These are phyloP conservation scores for Polietes domitor DNA, from an alignment of 2,888 invertebrate species.

Conservation along the genomic window DNA sequence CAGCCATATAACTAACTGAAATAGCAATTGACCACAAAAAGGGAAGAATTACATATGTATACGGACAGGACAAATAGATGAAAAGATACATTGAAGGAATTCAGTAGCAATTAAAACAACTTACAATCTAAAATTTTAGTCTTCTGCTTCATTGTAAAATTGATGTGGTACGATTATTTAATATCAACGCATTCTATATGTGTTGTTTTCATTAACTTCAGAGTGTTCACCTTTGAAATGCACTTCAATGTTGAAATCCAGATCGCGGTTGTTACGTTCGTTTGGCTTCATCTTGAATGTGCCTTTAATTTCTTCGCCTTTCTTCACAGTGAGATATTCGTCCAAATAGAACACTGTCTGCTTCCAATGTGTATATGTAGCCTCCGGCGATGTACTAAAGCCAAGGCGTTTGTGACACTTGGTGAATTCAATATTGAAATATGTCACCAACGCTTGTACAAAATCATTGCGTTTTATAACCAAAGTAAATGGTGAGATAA, in stretches of 20 bases:
- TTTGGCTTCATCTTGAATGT: slow-evolving; percentile 97
- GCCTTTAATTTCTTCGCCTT: slow-evolving; percentile 95
- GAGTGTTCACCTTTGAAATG: slow-evolving; percentile 95
- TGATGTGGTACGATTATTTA: not conserved
- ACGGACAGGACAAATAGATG: not conserved
- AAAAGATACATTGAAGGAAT: slow-evolving; percentile 34
- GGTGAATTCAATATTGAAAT: slow-evolving; percentile 99
- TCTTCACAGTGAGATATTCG: slow-evolving; percentile 97
- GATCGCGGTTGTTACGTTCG: slow-evolving; percentile 96
- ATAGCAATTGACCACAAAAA: not conserved
- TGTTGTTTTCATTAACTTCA: slow-evolving; percentile 91
- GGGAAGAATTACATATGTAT: not conserved
- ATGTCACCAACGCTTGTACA: slow-evolving; percentile 98
- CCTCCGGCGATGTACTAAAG: slow-evolving; percentile 98
- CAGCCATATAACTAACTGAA: not conserved
- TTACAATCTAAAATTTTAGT: slow-evolving; percentile 57
- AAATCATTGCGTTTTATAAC: slow-evolving; percentile 95
- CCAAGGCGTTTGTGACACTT: slow-evolving; percentile 99
- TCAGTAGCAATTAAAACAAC: slow-evolving; percentile 58
- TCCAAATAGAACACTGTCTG: slow-evolving; percentile 97
- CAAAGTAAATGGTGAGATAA: slow-evolving; percentile 92
- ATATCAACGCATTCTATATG: slow-evolving; percentile 92
- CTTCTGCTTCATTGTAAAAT: slow-evolving; percentile 13
- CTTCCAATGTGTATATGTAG: slow-evolving; percentile 99
- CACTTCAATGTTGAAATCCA: slow-evolving; percentile 96